Evolutionary conservation across 2,113 vertebrate genomes (phyloP).

Genomic region (Urocolius indicus): DNA sequence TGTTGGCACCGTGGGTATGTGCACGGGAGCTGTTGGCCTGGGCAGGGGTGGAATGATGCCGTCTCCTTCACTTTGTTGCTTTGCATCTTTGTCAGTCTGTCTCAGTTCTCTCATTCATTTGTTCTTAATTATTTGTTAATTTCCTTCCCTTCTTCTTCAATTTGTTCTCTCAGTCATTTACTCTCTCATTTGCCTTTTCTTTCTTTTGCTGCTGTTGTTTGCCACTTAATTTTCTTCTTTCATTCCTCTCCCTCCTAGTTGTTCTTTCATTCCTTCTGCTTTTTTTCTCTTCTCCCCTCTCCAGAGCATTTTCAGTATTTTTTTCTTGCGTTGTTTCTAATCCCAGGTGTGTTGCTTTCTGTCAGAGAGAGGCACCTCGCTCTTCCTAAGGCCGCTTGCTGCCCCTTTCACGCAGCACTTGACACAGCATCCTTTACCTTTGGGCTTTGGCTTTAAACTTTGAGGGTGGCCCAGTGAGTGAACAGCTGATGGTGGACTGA

Average conservation of each 20-base stretch:
- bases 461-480: not conserved
- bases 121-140: constrained; percentile 68
- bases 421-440: not conserved
- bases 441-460: not conserved
- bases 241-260: not conserved
- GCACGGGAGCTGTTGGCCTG: not conserved
- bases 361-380: not conserved
- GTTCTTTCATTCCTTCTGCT: not conserved
- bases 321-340: not conserved
- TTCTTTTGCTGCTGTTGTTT: constrained; percentile 34
- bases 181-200: constrained; percentile 52
- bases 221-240: constrained; percentile 17
- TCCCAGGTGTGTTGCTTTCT: not conserved
- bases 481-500: not conserved
- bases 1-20: not conserved
- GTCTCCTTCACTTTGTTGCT: constrained; percentile 17
- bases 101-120: constrained; percentile 48
- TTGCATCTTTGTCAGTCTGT: not conserved
- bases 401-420: not conserved
- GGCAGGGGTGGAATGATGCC: not conserved
- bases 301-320: constrained; percentile 9
- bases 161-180: constrained; percentile 52
- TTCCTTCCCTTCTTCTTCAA: constrained; percentile 63
- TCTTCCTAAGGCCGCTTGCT: not conserved
- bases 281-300: not conserved